Percentiles rank a stretch among this genome's conserved stretches.
Conservation (phyloP, 1,140 invertebrate genomes). For the Sesamia nonagrioides region DNA sequence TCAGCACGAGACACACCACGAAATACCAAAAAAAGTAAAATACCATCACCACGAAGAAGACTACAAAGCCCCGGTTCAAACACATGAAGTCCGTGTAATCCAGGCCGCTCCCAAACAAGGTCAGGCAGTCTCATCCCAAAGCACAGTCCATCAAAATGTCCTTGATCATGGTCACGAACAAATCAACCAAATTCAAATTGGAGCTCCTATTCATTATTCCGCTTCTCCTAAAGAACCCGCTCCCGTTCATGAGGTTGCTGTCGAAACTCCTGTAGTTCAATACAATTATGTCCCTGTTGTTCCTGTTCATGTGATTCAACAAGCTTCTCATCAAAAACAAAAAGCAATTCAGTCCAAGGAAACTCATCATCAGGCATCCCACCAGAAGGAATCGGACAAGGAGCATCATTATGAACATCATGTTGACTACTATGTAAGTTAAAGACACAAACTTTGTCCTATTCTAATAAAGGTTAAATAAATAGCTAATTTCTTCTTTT, state of each 20-base stretch:
- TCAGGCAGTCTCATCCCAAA: slow-evolving; percentile 70
- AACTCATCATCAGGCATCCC: slow-evolving; percentile 33
- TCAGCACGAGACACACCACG: slow-evolving; percentile 58
- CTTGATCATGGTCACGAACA: slow-evolving; percentile 47
- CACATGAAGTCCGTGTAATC: neutral
- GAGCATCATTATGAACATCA: slow-evolving; percentile 60
- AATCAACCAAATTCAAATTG: slow-evolving; percentile 50
- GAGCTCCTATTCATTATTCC: slow-evolving; percentile 26
- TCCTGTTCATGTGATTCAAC: slow-evolving; percentile 35
- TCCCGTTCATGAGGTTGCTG: slow-evolving; percentile 9
- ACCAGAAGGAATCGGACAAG: slow-evolving; percentile 38
- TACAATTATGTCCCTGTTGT: slow-evolving; percentile 10
- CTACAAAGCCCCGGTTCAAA: slow-evolving; percentile 25
- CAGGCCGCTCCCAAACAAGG: slow-evolving; percentile 39
- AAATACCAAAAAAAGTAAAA: slow-evolving; percentile 53
- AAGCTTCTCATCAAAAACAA: slow-evolving; percentile 21
- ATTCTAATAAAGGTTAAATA: too few species aligned
- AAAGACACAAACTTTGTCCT: too few species aligned
- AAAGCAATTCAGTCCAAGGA: slow-evolving; percentile 4
- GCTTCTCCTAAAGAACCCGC: slow-evolving; percentile 55
- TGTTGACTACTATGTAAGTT: slow-evolving; percentile 70
- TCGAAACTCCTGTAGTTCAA: slow-evolving; percentile 31
- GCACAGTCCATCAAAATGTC: slow-evolving; percentile 66
- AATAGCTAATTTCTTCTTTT: too few species aligned
- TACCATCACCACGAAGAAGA: slow-evolving; percentile 36